Conservation (phyloP, 1,140 invertebrate species). For the Ditylenchus dipsaci region DNA sequence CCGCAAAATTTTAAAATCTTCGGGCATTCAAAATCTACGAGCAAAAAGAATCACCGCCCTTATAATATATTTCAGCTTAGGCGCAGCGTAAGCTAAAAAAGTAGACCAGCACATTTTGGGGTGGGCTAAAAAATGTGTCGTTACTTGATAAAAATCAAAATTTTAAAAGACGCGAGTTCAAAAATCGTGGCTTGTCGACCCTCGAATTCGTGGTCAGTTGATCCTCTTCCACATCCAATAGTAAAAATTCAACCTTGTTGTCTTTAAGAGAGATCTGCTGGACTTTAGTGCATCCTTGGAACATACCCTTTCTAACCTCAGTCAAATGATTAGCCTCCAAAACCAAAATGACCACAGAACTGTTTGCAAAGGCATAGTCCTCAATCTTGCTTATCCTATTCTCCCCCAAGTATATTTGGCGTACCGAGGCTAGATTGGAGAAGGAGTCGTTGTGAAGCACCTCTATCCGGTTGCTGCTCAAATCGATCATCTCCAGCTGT, state of each 20-base stretch:
- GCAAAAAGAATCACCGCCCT: too few relatives aligned
- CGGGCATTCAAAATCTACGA: too few relatives aligned
- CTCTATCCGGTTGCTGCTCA: conserved; percentile 48
- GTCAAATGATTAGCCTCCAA: conserved; percentile 43
- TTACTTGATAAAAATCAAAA: too few relatives aligned
- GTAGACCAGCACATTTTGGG: too few relatives aligned
- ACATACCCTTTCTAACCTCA: conserved; percentile 39
- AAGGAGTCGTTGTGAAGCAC: conserved; percentile 42
- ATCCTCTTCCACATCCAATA: not conserved
- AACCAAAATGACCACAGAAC: conserved; percentile 45
- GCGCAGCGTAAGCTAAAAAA: too few relatives aligned
- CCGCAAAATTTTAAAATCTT: too few relatives aligned
- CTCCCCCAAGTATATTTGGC: conserved; percentile 53
- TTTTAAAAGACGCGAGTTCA: too few relatives aligned
- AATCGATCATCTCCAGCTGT: conserved; percentile 54
- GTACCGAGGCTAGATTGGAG: conserved; percentile 40
- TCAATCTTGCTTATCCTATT: conserved; percentile 47
- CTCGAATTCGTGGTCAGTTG: too few relatives aligned
- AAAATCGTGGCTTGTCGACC: too few relatives aligned
- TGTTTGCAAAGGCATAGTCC: conserved; percentile 48
- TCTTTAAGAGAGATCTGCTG: conserved; percentile 55
- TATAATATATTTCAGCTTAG: too few relatives aligned
- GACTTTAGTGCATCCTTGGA: conserved; percentile 37
- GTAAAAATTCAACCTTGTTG: conserved; percentile 43
- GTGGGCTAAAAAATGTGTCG: too few relatives aligned